Conservation (phyloP, 2,888 invertebrate genomes). For the Oscheius myriophilus region DNA sequence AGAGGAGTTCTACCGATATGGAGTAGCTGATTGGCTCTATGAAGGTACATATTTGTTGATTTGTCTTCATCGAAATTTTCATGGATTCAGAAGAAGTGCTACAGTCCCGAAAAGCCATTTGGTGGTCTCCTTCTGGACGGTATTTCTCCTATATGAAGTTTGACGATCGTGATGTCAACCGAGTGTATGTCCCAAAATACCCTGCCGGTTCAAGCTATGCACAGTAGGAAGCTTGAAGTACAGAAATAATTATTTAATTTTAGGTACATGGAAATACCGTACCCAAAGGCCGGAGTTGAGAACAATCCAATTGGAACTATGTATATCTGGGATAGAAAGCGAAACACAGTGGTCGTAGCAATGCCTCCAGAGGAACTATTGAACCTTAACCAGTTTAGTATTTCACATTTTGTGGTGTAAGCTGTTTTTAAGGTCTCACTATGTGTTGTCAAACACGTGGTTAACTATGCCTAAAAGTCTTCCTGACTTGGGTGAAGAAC, state of each 20-base stretch:
- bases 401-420: background rate
- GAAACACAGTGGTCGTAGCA: slow-evolving; percentile 53
- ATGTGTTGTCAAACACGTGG: slow-evolving; percentile 57
- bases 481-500: slow-evolving; percentile 41
- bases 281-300: slow-evolving; percentile 60
- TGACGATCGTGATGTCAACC: slow-evolving; percentile 57
- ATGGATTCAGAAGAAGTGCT: slow-evolving; percentile 57
- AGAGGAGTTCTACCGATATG: slow-evolving; percentile 43
- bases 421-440: slow-evolving; percentile 45
- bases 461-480: slow-evolving; percentile 34
- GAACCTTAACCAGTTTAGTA: slow-evolving; percentile 35
- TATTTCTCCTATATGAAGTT: slow-evolving; percentile 48
- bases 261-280: slow-evolving; percentile 56
- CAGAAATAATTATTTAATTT: background rate
- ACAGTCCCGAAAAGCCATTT: slow-evolving; percentile 44
- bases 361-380: slow-evolving; percentile 55
- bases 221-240: slow-evolving; percentile 30
- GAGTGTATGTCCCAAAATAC: slow-evolving; percentile 53
- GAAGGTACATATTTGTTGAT: slow-evolving; percentile 41
- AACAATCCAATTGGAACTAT: slow-evolving; percentile 52
- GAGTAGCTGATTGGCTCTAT: slow-evolving; percentile 54
- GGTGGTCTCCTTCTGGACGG: slow-evolving; percentile 59
- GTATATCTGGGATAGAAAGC: slow-evolving; percentile 60
- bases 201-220: slow-evolving; percentile 42
- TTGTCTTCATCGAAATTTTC: background rate